Base-by-base conservation (phyloP, 2,113 vertebrate genomes). In the Recurvirostra avosetta region DNA sequence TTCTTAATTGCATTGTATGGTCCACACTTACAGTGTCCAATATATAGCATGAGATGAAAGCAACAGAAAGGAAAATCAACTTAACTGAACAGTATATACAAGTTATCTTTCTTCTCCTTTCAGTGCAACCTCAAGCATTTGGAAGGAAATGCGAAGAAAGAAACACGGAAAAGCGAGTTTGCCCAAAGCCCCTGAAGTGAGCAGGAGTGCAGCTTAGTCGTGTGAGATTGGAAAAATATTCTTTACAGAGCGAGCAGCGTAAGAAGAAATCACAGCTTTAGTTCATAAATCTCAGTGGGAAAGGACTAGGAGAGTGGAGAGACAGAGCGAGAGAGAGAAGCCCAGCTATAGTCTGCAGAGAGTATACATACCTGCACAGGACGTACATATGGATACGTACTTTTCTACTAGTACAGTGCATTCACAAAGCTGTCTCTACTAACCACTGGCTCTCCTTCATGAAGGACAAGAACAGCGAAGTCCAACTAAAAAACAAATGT, bases 1-100 rank as follows among this genome's bases (percentile, higher is more conserved):
- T 56, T 25, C 45, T n/a, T 62, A 62, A 76, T 15, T n/a, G 72
- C 68, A 12, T 7, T 27, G 7, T 12, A 27, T 0, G 36, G 22
- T 34, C 18, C 25, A 12, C 6, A 2, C 15, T 58, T 22, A 16
- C 25, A 13, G 5, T 7, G 25, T 4, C 40, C 67, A 40, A 7
- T 0, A 2, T 0, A 8, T 8, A 25, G 38, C 40, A 11, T 0
- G 8, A 65, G 55, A 71, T 2, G 19, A 59, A 53, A 61, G 32
- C 6, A 32, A 40, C 0, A 2, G 1, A 15, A 55, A 29, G 14
- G 38, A 29, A 81, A 78, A 38, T 7, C 16, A 23, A 25, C 20
- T 29, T 6, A 8, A 7, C 32, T 3, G 36, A 34, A 13, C 1
- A 13, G n/a, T 5, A 5, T 34, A 25, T 2, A 18, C 18, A 71